phyloP scores from a whole-genome alignment of 2,888 invertebrate species.

The Deroplatys truncata region DNA sequence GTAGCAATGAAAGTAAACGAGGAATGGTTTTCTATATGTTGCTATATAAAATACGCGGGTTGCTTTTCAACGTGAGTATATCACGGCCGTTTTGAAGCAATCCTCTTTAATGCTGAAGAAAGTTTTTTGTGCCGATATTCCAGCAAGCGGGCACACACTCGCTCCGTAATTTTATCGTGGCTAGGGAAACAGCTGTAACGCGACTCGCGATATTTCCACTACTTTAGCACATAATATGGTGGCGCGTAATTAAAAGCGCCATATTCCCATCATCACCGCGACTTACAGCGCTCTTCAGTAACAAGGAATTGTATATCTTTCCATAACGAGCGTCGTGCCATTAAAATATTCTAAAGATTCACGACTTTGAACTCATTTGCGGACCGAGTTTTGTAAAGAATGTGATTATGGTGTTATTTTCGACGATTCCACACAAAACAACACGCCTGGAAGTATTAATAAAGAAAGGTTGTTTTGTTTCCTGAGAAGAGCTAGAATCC shows the following conservation, averaged over 20 bases:
- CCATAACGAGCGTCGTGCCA: background rate
- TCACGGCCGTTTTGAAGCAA: background rate
- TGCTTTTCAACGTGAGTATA: background rate
- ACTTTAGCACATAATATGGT: background rate
- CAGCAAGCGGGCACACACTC: background rate
- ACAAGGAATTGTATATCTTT: background rate
- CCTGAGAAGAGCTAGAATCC: background rate
- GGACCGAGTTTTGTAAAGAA: background rate
- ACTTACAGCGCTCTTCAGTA: background rate
- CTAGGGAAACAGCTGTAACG: background rate
- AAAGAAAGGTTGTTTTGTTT: background rate
- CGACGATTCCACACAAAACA: background rate
- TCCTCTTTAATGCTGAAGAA: background rate
- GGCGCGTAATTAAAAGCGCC: background rate
- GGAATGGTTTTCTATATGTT: background rate
- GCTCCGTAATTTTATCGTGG: background rate
- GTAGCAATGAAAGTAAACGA: background rate
- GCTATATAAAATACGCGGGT: background rate
- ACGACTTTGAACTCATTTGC: background rate
- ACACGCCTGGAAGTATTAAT: background rate
- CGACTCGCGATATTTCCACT: background rate
- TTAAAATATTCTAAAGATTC: background rate
- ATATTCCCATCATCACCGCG: background rate
- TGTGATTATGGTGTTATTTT: background rate
- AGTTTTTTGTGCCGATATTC: background rate